Conservation (phyloP, 2,113 vertebrate genomes). For the Brachyhypopomus gauderio region DNA sequence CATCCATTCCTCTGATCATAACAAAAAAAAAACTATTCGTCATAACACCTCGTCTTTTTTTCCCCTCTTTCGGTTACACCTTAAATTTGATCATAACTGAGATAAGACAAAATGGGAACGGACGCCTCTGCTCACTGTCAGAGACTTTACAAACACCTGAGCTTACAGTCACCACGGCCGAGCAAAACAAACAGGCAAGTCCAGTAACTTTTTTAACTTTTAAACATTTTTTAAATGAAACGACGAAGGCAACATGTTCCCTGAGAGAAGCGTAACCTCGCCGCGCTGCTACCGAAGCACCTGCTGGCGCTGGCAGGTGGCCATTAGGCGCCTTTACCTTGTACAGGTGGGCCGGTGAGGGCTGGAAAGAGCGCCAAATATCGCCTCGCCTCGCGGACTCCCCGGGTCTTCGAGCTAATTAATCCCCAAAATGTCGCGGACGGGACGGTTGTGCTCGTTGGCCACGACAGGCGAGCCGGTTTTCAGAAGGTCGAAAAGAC, state of each 20-base stretch:
- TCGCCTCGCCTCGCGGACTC: not conserved
- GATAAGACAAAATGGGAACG: not conserved
- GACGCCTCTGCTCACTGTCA: not conserved
- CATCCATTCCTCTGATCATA: not conserved
- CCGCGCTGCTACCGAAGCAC: no score
- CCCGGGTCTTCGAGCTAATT: constrained; percentile 30
- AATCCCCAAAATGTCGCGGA: constrained; percentile 15
- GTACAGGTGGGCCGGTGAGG: constrained; percentile 28
- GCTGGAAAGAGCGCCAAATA: not conserved
- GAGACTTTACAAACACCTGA: not conserved
- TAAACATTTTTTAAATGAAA: no score
- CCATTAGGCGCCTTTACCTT: constrained; percentile 28
- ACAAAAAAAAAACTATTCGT: not conserved
- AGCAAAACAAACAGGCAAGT: no score
- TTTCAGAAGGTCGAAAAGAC: no score
- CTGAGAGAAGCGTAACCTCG: no score
- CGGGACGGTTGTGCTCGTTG: no score
- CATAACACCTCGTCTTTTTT: not conserved
- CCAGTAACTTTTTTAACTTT: no score
- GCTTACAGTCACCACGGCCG: no score
- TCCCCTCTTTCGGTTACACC: not conserved
- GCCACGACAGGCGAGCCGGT: no score
- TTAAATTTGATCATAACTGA: not conserved
- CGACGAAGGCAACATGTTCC: no score
- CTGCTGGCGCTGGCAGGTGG: not conserved